Evolutionary conservation across 1,140 invertebrate species (phyloP), one percentile per base, ranked within the genome.

Genomic region (Leptinotarsa defecta): DNA sequence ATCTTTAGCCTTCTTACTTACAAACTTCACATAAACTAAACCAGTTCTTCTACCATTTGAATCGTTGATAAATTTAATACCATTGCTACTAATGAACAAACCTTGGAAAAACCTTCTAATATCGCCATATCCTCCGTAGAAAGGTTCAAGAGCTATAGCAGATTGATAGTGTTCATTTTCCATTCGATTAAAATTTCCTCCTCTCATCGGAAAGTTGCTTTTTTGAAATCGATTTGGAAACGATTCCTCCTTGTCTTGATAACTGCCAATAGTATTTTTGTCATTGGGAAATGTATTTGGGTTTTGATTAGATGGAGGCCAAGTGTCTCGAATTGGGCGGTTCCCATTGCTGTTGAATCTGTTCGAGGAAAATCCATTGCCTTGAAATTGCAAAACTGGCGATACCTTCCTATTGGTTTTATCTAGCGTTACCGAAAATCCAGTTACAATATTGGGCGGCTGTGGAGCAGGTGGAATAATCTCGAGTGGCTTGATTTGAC

Each of bases 1-100:
- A 43, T 91, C 88, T 71, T 93, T 93, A 61, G 91, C 91, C 20
- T 89, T 90, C 1, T 86, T 83, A 74, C 91, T 89, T 5, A 87
- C 88, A 83, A 97, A 97, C 79, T 91, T 90, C 2, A 97, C 90
- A 81, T 91, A 95, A 13, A 92, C 94, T 24, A 92, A 91, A 1
- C 95, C 95, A 0, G 91, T 93, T 13, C 93, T 89, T 34, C 91
- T 90, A 1, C 96, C 95, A 77, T 91, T 89, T 15, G 91, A 89
- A 79, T 96, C 93, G 81, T 92, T 94, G 11, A 95, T 91, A 78
- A 97, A 88, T 85, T 96, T 96, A 48, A 98, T 90, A 4, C 95
- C 94, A 81, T 94, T 92, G 76, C 92, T 92, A 13, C 92, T 90
- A 57, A 97, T 94, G 80, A 91, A 91, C 69, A 93, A 89, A 11